Base-by-base conservation (phyloP, 2,888 invertebrate species). In the Tetanocera ferruginea region DNA sequence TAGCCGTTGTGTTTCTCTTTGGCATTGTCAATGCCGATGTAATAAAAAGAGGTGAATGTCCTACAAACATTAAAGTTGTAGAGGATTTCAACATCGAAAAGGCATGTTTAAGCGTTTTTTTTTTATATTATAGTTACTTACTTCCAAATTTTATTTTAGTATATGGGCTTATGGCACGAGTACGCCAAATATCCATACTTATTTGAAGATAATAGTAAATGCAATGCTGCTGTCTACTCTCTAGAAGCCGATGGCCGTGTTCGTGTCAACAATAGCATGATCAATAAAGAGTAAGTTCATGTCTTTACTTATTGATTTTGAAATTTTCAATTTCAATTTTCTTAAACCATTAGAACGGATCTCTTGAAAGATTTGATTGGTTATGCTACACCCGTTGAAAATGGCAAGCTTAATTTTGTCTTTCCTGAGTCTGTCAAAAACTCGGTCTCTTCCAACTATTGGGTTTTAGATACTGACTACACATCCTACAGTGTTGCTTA, bases 161-260 rank as follows among this genome's bases (percentile, higher is more conserved):
- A 93, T 84, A 84, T 93, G 82, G 95, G 95, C 52, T 92, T 91
- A 85, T 95, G 95, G 95, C 95, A 93, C 85, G 95, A 95, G 88
- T 92, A 91, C 11, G 93, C 94, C 86, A 92, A 93, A 83, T 95
- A 94, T 86, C 94, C 94, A 85, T 92, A 93, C 8, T 84, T 94
- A 52, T 94, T 94, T 86, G 93, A 95, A 87, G 87, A 93, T 19
- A 93, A 92, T 11, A 94, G 94, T 19, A 93, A 92, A 85, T 95
- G 95, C 86, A 92, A 94, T 69, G 92, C 92, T 0, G 93, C 94
- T 0, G 91, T 92, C 79, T 94, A 94, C 87, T 86, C 85, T 78
- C 83, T 82, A 79, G 90, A 83, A 84, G 89, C 84, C 83, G 91
- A 90, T 74, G 90, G 90, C 0, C 85, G 87, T 31, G 88, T 92